Percentiles rank a stretch among this genome's conserved stretches.
Evolutionary conservation across 92 coral and sea anemone genomes (phyloP).

Genomic region (Diadumene lineata): DNA sequence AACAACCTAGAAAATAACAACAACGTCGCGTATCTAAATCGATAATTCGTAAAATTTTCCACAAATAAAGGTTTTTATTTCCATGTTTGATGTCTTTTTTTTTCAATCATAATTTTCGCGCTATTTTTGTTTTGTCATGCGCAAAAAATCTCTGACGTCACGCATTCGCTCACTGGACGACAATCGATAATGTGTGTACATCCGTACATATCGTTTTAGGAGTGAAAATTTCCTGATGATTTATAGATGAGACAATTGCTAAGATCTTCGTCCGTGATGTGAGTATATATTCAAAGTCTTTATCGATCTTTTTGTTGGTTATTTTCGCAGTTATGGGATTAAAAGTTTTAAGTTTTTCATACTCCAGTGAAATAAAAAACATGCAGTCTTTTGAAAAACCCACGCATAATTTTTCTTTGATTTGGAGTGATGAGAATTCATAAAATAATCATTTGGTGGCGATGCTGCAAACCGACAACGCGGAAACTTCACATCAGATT

Average conservation of each 20-base stretch:
- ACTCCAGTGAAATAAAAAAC: too few species aligned
- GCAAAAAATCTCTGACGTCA: not conserved
- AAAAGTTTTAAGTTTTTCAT: too few species aligned
- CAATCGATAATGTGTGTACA: too few species aligned
- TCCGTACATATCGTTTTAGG: not conserved
- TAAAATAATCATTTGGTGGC: constrained; percentile 16
- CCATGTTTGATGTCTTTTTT: too few species aligned
- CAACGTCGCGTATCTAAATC: too few species aligned
- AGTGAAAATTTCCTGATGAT: not conserved
- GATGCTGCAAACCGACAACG: constrained; percentile 11
- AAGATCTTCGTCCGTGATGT: not conserved
- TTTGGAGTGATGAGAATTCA: not conserved
- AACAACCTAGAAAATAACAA: too few species aligned
- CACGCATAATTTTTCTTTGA: not conserved
- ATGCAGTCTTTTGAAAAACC: too few species aligned
- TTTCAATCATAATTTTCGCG: constrained; percentile 7
- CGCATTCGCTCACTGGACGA: not conserved
- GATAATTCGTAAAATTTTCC: too few species aligned
- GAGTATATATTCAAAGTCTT: not conserved
- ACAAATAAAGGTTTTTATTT: too few species aligned
- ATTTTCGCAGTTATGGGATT: too few species aligned
- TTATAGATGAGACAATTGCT: not conserved
- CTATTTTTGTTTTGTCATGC: constrained; percentile 10
- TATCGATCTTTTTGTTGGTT: too few species aligned
- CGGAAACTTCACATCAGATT: constrained; percentile 14